Conservation (phyloP, 2,113 vertebrate species). For the Excalfactoria chinensis region DNA sequence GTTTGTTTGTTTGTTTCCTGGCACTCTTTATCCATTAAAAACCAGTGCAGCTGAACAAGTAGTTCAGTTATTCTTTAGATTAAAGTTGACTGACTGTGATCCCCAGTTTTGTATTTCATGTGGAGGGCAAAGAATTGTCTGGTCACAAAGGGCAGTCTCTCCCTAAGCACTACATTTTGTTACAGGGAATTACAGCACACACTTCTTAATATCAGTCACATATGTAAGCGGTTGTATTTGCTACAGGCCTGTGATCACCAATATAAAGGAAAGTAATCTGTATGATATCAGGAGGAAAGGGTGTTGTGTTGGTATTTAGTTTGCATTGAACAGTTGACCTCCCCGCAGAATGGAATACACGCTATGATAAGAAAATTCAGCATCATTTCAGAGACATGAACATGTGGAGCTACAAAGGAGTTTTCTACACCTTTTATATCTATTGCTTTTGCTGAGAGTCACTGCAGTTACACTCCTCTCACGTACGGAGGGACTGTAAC, state of each 20-base stretch:
- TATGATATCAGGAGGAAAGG: not conserved
- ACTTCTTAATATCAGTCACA: not conserved
- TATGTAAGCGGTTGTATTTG: not conserved
- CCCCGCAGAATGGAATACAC: not conserved
- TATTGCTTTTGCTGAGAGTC: not conserved
- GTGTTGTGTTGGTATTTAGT: not conserved
- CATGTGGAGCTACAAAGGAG: not conserved
- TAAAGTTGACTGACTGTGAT: not conserved
- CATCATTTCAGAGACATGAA: not conserved
- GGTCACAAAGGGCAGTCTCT: not conserved
- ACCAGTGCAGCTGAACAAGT: not conserved
- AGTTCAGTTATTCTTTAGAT: not conserved
- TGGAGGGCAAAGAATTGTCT: not conserved
- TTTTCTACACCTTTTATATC: not conserved
- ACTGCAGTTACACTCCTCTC: not conserved
- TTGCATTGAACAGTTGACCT: not conserved
- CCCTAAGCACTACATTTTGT: not conserved
- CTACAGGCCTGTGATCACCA: not conserved
- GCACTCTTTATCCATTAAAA: not conserved
- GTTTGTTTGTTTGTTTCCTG: not conserved
- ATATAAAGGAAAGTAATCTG: not conserved
- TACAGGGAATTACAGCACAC: not conserved
- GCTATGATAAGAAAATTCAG: not conserved
- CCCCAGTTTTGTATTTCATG: not conserved
- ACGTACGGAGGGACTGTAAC: not conserved